phyloP scores from a whole-genome alignment of 1,140 invertebrate genomes.

The Drosophila virilis region DNA sequence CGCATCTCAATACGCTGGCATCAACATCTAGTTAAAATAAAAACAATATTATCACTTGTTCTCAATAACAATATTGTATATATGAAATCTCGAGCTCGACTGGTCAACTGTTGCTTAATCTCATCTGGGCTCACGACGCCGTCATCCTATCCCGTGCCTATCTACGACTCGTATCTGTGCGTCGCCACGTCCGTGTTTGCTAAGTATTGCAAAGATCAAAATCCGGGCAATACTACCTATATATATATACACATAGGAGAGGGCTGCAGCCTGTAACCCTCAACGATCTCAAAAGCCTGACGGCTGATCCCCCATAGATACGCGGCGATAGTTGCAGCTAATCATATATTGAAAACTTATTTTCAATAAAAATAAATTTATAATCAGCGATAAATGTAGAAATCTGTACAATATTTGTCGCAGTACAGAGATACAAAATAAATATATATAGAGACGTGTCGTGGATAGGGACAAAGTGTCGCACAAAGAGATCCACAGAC shows the following conservation, averaged over 20 bases:
- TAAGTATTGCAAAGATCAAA: conserved; percentile 71
- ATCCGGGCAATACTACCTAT: conserved; percentile 47
- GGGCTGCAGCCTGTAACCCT: conserved; percentile 16
- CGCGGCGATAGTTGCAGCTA: conserved; percentile 11
- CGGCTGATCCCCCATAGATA: conserved; percentile 57
- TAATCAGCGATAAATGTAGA: conserved; percentile 47
- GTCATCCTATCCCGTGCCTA: conserved; percentile 39
- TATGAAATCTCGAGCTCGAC: conserved; percentile 29
- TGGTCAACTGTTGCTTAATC: conserved; percentile 70
- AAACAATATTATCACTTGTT: conserved; percentile 84
- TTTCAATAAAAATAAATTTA: background rate
- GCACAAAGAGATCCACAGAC: conserved; percentile 67
- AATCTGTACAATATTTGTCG: conserved; percentile 14
- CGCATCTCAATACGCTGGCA: conserved; percentile 39
- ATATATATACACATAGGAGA: conserved; percentile 24
- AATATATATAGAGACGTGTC: conserved; percentile 17
- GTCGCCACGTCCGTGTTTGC: conserved; percentile 70
- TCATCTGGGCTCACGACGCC: conserved; percentile 48
- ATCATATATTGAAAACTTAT: conserved; percentile 15
- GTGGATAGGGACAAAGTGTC: conserved; percentile 16
- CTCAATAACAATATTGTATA: conserved; percentile 81
- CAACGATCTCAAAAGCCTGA: conserved; percentile 48
- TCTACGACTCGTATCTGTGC: conserved; percentile 62
- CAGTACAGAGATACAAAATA: no score
- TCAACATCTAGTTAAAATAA: conserved; percentile 81